Base-by-base conservation (phyloP, 1,140 invertebrate genomes). In the Atta colombica region DNA sequence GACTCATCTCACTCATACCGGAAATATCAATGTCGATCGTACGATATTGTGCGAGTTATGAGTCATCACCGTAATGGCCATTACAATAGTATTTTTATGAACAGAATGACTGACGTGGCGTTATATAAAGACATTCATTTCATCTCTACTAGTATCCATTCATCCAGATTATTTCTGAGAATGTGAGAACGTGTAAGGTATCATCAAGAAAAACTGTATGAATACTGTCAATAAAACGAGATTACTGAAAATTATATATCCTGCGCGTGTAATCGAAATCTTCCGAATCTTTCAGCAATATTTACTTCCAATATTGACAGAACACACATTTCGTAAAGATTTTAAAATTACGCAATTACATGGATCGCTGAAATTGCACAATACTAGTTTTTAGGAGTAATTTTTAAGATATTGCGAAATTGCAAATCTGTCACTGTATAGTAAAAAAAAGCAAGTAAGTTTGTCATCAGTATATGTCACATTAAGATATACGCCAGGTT, bases 11-110 rank as follows among this genome's bases (percentile, higher is more conserved):
- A 55, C 61, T 60, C 69, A 31, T 31, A 45, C 65, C 84, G 87
- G 87, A 89, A 89, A 82, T 68, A 66, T 86, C 71, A 61, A 78
- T 81, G 61, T 77, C 71, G 65, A 86, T 86, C 63, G 7, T 68
- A 12, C 18, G 84, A 81, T 77, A 72, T 77, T 77, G 60, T 71
- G 53, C 49, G 72, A 58, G 61, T 61, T 78, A 25, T 89, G 88
- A 90, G 66, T 90, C 88, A 87, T 39, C 21, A 21, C 55, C 21
- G 25, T 39, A 35, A 66, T 45, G 25, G 3, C 12, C 35, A 49
- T 51, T 49, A 75, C 14, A 25, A 51, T 14, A 49, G 55, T 39
- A 61, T 75, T 72, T 84, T 74, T 63, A 51, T 84, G 55, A 74
- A 51, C 25, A 51, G 35, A 61, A 75, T 84, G 31, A 74, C 18